These are phyloP conservation scores for Anolis apletophallus DNA, from an alignment of 2,797 vertebrate species.

Conservation along the genomic window DNA sequence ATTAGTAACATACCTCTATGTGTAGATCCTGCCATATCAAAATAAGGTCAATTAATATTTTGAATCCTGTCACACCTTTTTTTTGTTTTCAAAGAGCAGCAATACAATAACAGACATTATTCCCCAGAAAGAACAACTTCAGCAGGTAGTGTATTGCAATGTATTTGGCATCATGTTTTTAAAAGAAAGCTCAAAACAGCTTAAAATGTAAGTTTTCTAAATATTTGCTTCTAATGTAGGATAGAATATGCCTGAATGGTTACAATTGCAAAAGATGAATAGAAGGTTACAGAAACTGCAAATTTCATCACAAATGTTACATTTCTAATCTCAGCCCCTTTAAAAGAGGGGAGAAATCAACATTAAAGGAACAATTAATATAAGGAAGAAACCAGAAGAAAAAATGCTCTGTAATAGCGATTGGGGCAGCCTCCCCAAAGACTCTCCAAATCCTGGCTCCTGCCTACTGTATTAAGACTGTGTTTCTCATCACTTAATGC, in stretches of 20 bases:
- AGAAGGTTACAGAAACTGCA: conserved; percentile 52
- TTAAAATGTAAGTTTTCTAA: not conserved
- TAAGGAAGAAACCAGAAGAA: conserved; percentile 63
- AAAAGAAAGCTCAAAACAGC: conserved; percentile 4
- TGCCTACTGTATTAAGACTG: conserved; percentile 86
- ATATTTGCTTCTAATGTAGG: not conserved
- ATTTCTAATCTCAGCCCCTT: conserved; percentile 57
- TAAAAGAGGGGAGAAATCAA: conserved; percentile 43
- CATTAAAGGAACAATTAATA: conserved; percentile 59
- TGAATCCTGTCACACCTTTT: not conserved
- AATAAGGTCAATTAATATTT: not conserved
- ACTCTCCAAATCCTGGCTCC: conserved; percentile 69
- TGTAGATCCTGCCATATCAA: not conserved
- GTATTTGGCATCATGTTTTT: not conserved
- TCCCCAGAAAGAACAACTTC: not conserved
- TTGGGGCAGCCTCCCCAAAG: conserved; percentile 74
- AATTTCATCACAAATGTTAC: conserved; percentile 56
- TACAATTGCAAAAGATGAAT: not conserved
- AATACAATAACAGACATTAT: not conserved
- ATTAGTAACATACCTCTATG: not conserved
- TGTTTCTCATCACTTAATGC: conserved; percentile 95
- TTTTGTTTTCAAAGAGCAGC: not conserved
- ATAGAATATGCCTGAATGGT: not conserved
- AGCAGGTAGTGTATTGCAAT: not conserved
- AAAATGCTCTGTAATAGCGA: conserved; percentile 55